Conservation (phyloP, 2,888 invertebrate genomes). For the Latheticus oryzae region DNA sequence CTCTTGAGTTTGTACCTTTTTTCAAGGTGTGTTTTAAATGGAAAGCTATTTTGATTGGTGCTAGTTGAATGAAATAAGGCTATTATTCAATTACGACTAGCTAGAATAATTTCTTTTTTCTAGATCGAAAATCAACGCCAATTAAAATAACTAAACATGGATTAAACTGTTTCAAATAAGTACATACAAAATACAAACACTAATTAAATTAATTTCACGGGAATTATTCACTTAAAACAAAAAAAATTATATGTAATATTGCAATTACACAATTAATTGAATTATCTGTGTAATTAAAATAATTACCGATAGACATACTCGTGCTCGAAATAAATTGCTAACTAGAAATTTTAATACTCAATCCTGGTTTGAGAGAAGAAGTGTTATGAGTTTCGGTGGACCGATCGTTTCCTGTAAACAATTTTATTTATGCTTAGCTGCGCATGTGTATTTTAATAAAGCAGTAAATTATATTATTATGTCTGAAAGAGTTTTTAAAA, state of each 20-base stretch:
- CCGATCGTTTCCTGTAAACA: constrained; percentile 37
- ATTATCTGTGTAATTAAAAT: too few species aligned
- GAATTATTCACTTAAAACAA: too few species aligned
- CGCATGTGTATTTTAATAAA: constrained; percentile 37
- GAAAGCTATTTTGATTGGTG: constrained; percentile 39
- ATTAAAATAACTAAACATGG: constrained; percentile 1
- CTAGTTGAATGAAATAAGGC: constrained; percentile 25
- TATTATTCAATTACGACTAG: constrained; percentile 34
- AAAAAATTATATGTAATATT: too few species aligned
- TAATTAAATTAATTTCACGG: too few species aligned
- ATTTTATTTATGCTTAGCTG: constrained; percentile 33
- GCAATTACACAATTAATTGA: too few species aligned
- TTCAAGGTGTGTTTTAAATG: constrained; percentile 29
- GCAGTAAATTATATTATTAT: constrained; percentile 23
- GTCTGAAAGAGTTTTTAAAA: constrained; percentile 15
- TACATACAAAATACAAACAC: too few species aligned
- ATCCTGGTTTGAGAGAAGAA: too few species aligned
- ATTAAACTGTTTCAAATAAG: too few species aligned
- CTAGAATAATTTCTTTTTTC: too few species aligned
- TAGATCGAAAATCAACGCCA: background rate
- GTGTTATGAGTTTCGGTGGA: constrained; percentile 3
- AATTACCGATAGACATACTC: too few species aligned
- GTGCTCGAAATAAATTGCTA: too few species aligned
- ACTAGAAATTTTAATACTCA: too few species aligned
- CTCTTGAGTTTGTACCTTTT: constrained; percentile 32